These are phyloP conservation scores for Eira barbara DNA, from an alignment of 2,113 vertebrate species.

Conservation along the genomic window DNA sequence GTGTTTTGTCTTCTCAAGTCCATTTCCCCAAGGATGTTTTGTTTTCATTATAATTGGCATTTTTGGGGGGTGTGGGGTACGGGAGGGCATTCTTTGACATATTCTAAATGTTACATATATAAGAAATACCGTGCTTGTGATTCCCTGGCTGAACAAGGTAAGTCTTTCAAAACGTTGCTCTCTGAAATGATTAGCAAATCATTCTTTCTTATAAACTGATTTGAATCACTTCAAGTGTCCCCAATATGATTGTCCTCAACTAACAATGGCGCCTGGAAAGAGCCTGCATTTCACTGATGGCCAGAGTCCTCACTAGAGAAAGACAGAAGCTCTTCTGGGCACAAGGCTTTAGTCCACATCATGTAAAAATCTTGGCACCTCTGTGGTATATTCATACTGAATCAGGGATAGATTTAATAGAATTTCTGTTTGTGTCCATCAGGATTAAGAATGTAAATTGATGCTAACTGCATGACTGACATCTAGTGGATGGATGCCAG, in stretches of 20 bases:
- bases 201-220: not conserved
- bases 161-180: not conserved
- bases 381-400: not conserved
- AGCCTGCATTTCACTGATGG: not conserved
- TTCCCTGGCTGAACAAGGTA: not conserved
- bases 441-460: slow-evolving; percentile 55
- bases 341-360: not conserved
- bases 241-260: not conserved
- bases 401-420: not conserved
- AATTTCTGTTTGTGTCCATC: not conserved
- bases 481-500: slow-evolving; percentile 75
- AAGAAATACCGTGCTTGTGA: not conserved
- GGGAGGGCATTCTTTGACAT: not conserved
- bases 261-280: not conserved
- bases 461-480: slow-evolving; percentile 76
- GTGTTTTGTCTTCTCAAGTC: not conserved
- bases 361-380: not conserved
- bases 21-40: not conserved
- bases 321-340: not conserved
- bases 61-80: not conserved
- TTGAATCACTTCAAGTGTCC: not conserved
- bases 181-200: not conserved
- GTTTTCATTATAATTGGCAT: not conserved
- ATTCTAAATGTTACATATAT: not conserved
- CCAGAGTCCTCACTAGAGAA: too few relatives aligned